Evolutionary conservation across 2,113 vertebrate species (phyloP), one percentile per base, ranked within the genome.

Genomic region (Sinocyclocheilus maitianheensis): DNA sequence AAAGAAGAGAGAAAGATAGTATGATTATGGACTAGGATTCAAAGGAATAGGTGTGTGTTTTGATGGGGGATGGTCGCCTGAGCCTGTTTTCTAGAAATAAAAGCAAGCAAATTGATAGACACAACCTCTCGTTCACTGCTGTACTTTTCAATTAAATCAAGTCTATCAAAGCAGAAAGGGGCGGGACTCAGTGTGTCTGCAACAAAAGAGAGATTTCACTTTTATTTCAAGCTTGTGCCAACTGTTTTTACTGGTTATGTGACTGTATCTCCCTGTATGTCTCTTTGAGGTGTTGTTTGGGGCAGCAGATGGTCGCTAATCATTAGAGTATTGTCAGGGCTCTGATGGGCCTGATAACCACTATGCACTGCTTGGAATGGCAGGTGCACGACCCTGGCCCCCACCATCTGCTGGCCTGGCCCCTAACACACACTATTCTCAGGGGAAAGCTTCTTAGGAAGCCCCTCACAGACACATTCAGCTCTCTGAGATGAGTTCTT

Each of bases 241-340:
- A 80, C 24, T 69, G 43, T 26, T 81, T 63, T 26, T 2, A n/a
- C 81, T 83, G 65, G 84, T 62, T 34, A 81, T 84, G 69, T 40
- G 40, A 76, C 91, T 90, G 91, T 20, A 86, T 90, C 89, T 89
- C 87, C 43, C 87, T 86, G 88, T 89, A 86, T 85, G 91, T 90
- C 84, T 89, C 72, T 93, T 43, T 88, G 83, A 78, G 85, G 92
- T 91, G 83, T 92, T 93, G 91, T 93, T 93, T 88, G 88, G 83
- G 88, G 88, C 88, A 87, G 94, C 96, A 96, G 94, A 95, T 96
- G 94, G 94, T 89, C 93, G 94, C 94, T 93, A 88, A 92, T 95
- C 96, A 96, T 95, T 95, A 94, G 94, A 91, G 94, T 95, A 95
- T 96, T 95, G 95, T 96, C 94, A 95, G 91, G 94, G 92, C 13